phyloP scores from a whole-genome alignment of 2,797 vertebrate species.

The Anomalospiza imberbis region DNA sequence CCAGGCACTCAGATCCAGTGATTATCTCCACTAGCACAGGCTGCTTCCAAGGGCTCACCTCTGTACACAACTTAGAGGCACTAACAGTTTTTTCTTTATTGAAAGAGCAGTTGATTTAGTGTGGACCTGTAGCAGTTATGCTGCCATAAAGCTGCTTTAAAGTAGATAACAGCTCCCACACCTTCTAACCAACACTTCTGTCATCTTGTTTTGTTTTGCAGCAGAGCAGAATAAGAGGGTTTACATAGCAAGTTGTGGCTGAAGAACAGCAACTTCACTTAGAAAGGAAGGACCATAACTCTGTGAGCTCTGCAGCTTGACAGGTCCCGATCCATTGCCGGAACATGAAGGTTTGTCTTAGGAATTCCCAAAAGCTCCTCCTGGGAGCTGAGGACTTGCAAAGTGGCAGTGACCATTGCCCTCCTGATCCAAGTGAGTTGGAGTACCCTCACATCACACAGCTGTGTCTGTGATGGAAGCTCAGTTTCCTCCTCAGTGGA shows the following conservation, averaged over 20 bases:
- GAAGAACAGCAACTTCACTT: neutral
- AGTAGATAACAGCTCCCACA: neutral
- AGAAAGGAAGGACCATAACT: fast-evolving
- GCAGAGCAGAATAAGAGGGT: neutral
- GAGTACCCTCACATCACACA: neutral
- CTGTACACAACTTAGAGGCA: neutral
- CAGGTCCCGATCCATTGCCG: fast-evolving
- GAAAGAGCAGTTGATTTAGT: neutral
- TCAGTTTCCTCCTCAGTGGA: neutral
- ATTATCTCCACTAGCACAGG: neutral
- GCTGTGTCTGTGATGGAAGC: fast-evolving
- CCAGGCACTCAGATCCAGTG: fast-evolving
- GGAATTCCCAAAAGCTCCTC: neutral
- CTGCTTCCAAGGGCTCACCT: neutral
- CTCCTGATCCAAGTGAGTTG: neutral
- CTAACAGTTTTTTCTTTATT: neutral
- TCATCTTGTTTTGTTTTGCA: neutral
- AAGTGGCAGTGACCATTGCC: fast-evolving
- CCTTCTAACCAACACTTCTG: fast-evolving
- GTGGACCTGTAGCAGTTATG: neutral
- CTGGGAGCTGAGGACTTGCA: neutral
- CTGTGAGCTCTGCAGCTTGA: neutral
- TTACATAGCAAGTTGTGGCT: neutral
- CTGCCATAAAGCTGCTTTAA: neutral
- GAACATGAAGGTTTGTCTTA: neutral